These are phyloP conservation scores for Drosophila pseudoananassae DNA, from an alignment of 1,140 invertebrate species.

Conservation along the genomic window DNA sequence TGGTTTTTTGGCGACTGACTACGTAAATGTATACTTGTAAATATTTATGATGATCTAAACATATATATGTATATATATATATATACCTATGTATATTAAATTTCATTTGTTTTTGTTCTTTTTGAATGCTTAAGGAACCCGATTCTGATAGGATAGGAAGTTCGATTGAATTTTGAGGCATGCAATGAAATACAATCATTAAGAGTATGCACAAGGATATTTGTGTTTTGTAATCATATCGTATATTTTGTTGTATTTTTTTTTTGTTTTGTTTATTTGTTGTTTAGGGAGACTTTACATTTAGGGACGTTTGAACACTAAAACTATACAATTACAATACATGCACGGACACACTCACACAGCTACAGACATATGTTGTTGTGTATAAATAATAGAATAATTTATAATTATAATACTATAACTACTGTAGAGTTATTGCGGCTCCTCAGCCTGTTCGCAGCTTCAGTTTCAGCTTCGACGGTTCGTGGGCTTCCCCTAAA, in stretches of 20 bases:
- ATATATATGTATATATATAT: constrained; percentile 29
- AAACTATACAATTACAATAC: constrained; percentile 61
- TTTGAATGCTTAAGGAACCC: constrained; percentile 63
- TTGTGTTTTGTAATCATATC: constrained; percentile 17
- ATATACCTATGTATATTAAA: constrained; percentile 37
- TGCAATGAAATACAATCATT: constrained; percentile 58
- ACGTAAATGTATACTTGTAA: constrained; percentile 22
- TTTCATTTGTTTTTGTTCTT: constrained; percentile 45
- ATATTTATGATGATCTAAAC: constrained; percentile 48
- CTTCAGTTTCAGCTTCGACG: constrained; percentile 24
- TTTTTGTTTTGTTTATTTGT: constrained; percentile 23
- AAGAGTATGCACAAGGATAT: constrained; percentile 34
- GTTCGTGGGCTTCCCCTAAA: constrained; percentile 24
- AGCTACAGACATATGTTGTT: constrained; percentile 46
- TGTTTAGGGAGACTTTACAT: constrained; percentile 32
- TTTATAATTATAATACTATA: constrained; percentile 77
- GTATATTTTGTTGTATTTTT: constrained; percentile 35
- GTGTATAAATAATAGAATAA: constrained; percentile 44
- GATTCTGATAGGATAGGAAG: constrained; percentile 42
- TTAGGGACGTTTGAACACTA: constrained; percentile 67
- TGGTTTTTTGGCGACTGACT: constrained; percentile 65
- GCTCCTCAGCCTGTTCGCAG: constrained; percentile 38
- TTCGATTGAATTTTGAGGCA: constrained; percentile 33
- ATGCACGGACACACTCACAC: constrained; percentile 48
- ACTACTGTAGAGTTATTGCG: constrained; percentile 74